phyloP scores from a whole-genome alignment of 2,113 vertebrate species.

The Mungos mungo region DNA sequence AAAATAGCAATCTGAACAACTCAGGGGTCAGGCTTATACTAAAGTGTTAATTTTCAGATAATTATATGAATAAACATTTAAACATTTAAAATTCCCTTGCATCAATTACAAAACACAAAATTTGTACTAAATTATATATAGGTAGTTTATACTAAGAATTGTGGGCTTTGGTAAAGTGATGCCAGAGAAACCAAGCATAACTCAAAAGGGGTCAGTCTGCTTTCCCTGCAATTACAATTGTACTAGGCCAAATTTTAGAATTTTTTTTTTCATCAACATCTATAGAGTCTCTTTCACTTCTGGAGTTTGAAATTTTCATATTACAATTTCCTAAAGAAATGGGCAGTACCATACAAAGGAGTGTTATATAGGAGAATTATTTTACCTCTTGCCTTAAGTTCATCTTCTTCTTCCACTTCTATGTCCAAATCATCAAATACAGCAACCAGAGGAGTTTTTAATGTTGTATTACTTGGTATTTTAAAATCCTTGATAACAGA shows the following conservation, averaged over 20 bases:
- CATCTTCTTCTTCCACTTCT: conserved; percentile 95
- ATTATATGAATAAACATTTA: conserved; percentile 16
- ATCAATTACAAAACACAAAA: conserved; percentile 26
- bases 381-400: conserved; percentile 93
- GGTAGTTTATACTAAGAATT: not conserved
- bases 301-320: not conserved
- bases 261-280: not conserved
- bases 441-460: conserved; percentile 91
- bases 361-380: not conserved
- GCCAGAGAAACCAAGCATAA: not conserved
- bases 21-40: not conserved
- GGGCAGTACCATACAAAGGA: not conserved
- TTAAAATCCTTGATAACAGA: conserved; percentile 86
- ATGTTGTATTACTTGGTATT: conserved; percentile 89
- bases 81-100: not conserved
- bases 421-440: conserved; percentile 94
- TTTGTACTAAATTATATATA: not conserved
- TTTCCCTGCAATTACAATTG: not conserved
- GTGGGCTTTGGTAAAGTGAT: not conserved
- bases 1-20: conserved; percentile 2
- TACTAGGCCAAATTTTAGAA: not conserved
- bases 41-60: conserved; percentile 37
- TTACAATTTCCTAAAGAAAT: not conserved
- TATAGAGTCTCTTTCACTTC: not conserved
- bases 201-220: not conserved